Base-by-base conservation (phyloP, 2,113 vertebrate species). In the Gymnogyps californianus region DNA sequence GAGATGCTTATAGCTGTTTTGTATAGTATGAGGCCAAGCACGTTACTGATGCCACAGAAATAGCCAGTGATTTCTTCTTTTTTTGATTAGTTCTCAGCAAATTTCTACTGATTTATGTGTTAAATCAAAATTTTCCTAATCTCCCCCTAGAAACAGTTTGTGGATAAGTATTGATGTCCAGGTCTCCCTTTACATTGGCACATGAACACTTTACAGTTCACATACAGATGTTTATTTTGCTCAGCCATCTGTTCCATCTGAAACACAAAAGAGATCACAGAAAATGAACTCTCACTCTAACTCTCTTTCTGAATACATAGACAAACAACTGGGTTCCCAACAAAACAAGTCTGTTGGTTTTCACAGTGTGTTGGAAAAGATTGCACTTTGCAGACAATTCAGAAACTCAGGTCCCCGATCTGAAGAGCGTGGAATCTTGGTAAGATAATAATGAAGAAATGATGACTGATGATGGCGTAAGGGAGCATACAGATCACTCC, bases 201-300 rank as follows among this genome's bases (percentile, higher is more conserved):
- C 14, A 16, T 6, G 72, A 96, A 87, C 32, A 34, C 58, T 86
- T 84, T 86, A 95, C 87, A 92, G 83, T 95, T 97, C 64, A 82
- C 52, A 83, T 92, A 95, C 96, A 98, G 97, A 96, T 97, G 93
- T 97, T 91, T 89, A 51, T 85, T 97, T 94, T 95, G 44, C 93
- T 85, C 80, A 93, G 93, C 97, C 92, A 98, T 97, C 96, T 98
- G 98, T 83, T 97, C 89, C 25, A 22, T 87, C 77, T 34, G 55
- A 83, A 91, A 89, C 74, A 66, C 93, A 97, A 97, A 97, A 84
- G 77, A 95, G 93, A 90, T 79, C 38, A 47, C 88, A 90, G 76
- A 92, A 96, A 97, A 84, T 90, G 57, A 97, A 93, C 89, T 94
- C 81, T 75, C 74, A 66, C 65, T 78, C 88, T 90, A 89, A 84